These are phyloP conservation scores for Phaetusa simplex DNA, from an alignment of 2,113 vertebrate genomes.

Conservation along the genomic window DNA sequence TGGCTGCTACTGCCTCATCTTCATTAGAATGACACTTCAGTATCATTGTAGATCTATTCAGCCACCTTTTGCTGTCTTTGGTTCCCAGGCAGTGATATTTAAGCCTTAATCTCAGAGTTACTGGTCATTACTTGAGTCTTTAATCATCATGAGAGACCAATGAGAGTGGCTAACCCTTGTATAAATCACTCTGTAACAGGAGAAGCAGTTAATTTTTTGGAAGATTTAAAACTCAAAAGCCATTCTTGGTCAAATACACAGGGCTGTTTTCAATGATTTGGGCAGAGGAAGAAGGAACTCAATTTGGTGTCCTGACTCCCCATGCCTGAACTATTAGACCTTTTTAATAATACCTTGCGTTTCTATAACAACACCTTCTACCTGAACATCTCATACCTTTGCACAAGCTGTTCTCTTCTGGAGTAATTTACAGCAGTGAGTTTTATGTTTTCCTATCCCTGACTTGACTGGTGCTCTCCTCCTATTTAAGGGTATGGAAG, in stretches of 20 bases:
- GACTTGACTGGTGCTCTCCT: not conserved
- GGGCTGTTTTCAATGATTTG: not conserved
- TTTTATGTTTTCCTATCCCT: not conserved
- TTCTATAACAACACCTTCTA: not conserved
- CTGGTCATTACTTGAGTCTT: constrained; percentile 22
- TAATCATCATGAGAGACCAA: constrained; percentile 38
- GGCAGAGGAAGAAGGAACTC: not conserved
- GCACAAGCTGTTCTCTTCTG: not conserved
- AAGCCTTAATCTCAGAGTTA: constrained; percentile 33
- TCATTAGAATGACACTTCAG: not conserved
- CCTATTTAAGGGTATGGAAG: not conserved
- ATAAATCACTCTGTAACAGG: constrained; percentile 22
- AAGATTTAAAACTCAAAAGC: not conserved
- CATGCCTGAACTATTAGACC: not conserved
- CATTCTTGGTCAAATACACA: not conserved
- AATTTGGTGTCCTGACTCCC: not conserved
- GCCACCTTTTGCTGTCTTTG: not conserved
- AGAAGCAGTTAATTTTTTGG: not conserved
- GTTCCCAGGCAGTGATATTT: constrained; percentile 25
- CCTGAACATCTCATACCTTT: not conserved
- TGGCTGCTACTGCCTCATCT: not conserved
- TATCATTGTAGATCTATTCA: not conserved
- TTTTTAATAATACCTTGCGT: not conserved
- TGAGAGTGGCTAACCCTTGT: not conserved
- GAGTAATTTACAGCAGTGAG: not conserved